phyloP scores from a whole-genome alignment of 2,797 vertebrate genomes.

The Pterois miles region DNA sequence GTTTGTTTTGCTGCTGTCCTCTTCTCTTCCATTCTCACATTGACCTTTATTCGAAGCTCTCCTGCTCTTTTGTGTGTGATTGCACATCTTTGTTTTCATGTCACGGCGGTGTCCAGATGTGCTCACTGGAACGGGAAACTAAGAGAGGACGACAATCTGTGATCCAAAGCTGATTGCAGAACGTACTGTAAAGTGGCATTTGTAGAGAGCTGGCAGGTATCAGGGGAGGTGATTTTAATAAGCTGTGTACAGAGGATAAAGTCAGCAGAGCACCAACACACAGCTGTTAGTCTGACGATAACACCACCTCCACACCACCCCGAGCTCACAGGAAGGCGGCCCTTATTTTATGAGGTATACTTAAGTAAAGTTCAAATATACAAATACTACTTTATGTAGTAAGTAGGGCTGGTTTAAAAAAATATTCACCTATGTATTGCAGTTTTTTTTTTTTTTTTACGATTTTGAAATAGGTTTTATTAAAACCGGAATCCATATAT shows the following conservation, averaged over 20 bases:
- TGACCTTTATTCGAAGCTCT: slow-evolving; percentile 42
- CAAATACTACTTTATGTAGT: no score
- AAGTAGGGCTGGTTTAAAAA: no score
- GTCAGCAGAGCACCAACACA: neutral
- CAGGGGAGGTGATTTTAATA: neutral
- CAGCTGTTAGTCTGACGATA: neutral
- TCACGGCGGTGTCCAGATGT: neutral
- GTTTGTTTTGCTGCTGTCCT: slow-evolving; percentile 14
- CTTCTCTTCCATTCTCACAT: neutral
- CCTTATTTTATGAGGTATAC: no score
- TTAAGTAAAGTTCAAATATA: no score
- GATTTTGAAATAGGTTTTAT: no score
- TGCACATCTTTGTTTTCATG: neutral
- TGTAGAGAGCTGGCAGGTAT: neutral
- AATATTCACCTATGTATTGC: no score
- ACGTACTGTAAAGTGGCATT: neutral
- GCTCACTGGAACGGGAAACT: neutral
- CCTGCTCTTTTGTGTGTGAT: slow-evolving; percentile 7
- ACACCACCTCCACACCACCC: no score
- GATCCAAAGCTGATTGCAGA: neutral
- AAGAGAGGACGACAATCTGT: neutral
- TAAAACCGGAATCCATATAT: no score
- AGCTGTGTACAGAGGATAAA: neutral
- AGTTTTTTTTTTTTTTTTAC: no score
- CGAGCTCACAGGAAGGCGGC: no score